A percentile compares a stretch with the other conserved stretches of the same genome.
phyloP scores from a whole-genome alignment of 2,113 vertebrate species.

The Camelus bactrianus region DNA sequence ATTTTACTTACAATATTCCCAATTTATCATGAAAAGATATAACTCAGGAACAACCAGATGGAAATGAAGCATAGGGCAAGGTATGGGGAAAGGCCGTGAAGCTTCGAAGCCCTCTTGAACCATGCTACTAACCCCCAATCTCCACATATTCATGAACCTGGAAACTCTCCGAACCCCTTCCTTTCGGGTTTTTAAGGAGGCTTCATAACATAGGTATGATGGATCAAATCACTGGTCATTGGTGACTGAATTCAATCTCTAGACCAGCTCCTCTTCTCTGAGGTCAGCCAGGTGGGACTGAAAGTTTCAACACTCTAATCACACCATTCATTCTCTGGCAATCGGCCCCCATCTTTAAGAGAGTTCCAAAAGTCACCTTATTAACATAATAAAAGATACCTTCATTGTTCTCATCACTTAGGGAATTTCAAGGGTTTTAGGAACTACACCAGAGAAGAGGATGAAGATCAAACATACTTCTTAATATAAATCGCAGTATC shows the following conservation, averaged over 20 bases:
- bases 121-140: neutral
- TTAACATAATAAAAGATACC: neutral
- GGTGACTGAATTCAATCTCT: neutral
- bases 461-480: neutral
- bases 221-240: neutral
- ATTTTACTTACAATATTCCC: neutral
- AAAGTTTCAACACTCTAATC: neutral
- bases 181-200: neutral
- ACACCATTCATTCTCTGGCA: neutral
- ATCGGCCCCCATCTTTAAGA: neutral
- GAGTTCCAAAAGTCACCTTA: neutral
- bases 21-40: neutral
- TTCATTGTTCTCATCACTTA: neutral
- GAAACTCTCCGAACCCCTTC: neutral
- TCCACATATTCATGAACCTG: neutral
- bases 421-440: neutral
- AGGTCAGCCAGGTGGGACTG: rapidly evolving
- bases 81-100: neutral
- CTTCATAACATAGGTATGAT: neutral
- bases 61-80: neutral
- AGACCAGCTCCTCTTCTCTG: neutral
- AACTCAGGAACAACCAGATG: neutral
- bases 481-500: neutral
- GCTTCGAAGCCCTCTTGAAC: neutral
- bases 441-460: neutral